Conservation (phyloP, 2,113 vertebrate species). For the Myrmecobius fasciatus region DNA sequence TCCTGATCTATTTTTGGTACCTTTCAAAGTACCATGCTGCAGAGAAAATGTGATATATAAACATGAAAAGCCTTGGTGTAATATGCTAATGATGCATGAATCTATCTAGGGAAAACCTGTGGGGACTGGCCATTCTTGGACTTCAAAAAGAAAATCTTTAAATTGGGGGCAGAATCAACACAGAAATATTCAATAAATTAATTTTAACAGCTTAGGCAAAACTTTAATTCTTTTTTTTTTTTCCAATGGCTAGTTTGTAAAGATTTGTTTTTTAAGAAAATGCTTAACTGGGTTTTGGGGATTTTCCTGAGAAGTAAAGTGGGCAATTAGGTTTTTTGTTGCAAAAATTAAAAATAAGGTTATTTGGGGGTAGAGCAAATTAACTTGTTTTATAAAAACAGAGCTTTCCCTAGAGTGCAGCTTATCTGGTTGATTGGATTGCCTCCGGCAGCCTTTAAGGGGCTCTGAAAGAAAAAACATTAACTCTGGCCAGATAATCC, state of each 20-base stretch:
- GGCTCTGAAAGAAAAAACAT: neutral
- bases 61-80: neutral
- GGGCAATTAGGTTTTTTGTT: conserved; percentile 56
- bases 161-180: conserved; percentile 19
- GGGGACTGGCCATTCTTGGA: neutral
- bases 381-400: neutral
- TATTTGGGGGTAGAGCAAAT: conserved; percentile 6
- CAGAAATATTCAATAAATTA: neutral
- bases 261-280: conserved; percentile 68
- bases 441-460: neutral
- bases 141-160: conserved; percentile 21
- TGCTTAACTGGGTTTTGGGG: conserved; percentile 66
- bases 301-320: conserved; percentile 54
- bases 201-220: conserved; percentile 9
- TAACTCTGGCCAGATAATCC: conserved; percentile 7
- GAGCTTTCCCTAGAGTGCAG: neutral
- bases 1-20: conserved; percentile 38
- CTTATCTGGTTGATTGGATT: neutral
- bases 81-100: neutral
- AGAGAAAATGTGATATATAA: neutral
- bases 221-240: neutral
- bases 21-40: conserved; percentile 23
- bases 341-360: conserved; percentile 39
- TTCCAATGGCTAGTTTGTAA: conserved; percentile 58
- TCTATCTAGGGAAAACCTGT: neutral